Percentiles rank a stretch among this genome's conserved stretches.
Evolutionary conservation across 2,888 invertebrate genomes (phyloP).

Genomic region (Linyphia triangularis): DNA sequence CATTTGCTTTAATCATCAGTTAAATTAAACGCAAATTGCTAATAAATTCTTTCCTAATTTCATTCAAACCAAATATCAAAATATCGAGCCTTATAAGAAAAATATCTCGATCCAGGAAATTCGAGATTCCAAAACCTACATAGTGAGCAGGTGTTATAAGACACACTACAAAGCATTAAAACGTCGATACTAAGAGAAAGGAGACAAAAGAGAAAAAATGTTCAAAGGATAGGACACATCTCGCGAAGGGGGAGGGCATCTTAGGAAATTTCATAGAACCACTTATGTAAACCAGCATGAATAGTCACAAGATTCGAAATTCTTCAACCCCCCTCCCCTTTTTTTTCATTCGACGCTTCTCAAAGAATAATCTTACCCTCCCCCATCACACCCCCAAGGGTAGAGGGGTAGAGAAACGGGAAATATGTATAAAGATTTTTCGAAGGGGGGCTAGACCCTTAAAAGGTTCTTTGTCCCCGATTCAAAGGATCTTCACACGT

Average conservation of each 20-base stretch:
- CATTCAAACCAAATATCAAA: too few species aligned
- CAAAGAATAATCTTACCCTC: slow-evolving; percentile 28
- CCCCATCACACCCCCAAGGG: slow-evolving; percentile 28
- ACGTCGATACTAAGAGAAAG: slow-evolving; percentile 48
- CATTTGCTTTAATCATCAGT: too few species aligned
- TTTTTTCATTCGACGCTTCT: slow-evolving; percentile 19
- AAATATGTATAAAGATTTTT: slow-evolving; percentile 69
- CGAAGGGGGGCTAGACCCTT: slow-evolving; percentile 41
- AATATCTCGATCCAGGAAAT: too few species aligned
- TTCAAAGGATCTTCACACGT: slow-evolving; percentile 65
- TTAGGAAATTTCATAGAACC: slow-evolving; percentile 60
- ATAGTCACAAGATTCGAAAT: slow-evolving; percentile 45
- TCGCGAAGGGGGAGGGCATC: not conserved
- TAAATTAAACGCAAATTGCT: too few species aligned
- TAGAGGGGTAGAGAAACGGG: not conserved
- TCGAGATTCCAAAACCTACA: slow-evolving; percentile 22
- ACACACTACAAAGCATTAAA: slow-evolving; percentile 58
- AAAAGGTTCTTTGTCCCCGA: slow-evolving; percentile 71
- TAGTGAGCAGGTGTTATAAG: slow-evolving; percentile 37
- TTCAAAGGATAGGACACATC: slow-evolving; percentile 7
- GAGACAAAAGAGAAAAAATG: slow-evolving; percentile 21
- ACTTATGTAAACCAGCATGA: slow-evolving; percentile 58
- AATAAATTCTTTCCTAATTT: too few species aligned
- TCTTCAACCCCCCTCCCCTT: not conserved
- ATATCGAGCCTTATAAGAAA: too few species aligned